These are phyloP conservation scores for Apis florea DNA, from an alignment of 1,140 invertebrate species.

Conservation along the genomic window DNA sequence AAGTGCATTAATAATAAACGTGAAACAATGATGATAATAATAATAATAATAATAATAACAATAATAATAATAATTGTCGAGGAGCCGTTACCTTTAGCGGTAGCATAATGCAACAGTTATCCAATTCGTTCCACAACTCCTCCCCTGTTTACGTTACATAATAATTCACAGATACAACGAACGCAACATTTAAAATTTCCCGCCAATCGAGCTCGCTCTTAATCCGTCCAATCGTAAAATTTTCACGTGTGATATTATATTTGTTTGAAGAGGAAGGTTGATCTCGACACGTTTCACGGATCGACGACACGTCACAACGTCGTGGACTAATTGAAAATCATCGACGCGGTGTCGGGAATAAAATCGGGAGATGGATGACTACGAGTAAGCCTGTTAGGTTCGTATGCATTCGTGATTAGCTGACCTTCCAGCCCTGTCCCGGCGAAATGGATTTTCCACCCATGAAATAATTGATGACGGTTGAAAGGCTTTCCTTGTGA, in stretches of 20 bases:
- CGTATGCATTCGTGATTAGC: conserved; percentile 33
- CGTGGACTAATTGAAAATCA: not conserved
- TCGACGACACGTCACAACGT: not conserved
- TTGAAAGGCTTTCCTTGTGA: conserved; percentile 42
- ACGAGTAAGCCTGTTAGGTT: conserved; percentile 32
- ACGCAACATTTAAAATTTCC: too few relatives aligned
- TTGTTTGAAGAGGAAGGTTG: too few relatives aligned
- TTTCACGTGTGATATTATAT: too few relatives aligned
- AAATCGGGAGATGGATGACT: conserved; percentile 49
- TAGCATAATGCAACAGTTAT: too few relatives aligned
- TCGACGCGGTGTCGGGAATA: not conserved
- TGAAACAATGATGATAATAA: not conserved
- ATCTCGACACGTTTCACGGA: not conserved
- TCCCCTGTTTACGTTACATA: too few relatives aligned
- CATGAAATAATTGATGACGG: conserved; percentile 49
- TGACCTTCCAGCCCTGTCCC: conserved; percentile 28
- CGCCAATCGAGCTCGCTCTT: too few relatives aligned
- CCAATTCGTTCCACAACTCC: too few relatives aligned
- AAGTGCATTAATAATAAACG: not conserved
- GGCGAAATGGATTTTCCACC: conserved; percentile 44
- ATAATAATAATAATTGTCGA: too few relatives aligned
- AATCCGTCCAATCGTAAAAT: too few relatives aligned
- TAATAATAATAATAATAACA: too few relatives aligned
- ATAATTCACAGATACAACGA: too few relatives aligned
- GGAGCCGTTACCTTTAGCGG: too few relatives aligned